These are phyloP conservation scores for Blera fallax DNA, from an alignment of 2,888 invertebrate genomes.

Conservation along the genomic window DNA sequence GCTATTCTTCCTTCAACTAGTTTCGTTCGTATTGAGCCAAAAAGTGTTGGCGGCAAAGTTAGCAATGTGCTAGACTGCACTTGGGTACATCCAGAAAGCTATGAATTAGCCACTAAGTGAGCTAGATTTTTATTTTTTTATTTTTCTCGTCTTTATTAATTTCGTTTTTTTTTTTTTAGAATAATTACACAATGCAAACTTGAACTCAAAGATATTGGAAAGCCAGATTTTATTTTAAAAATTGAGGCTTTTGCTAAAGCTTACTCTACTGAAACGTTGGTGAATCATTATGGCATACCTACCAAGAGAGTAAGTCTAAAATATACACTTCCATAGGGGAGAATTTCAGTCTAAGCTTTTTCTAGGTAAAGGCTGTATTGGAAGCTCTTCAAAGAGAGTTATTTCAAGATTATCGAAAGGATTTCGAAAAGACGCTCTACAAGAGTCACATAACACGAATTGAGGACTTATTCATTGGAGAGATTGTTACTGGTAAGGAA, in stretches of 20 bases:
- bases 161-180: not conserved
- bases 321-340: not conserved
- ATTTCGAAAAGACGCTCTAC: conserved; percentile 87
- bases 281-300: conserved; percentile 84
- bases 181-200: conserved; percentile 76
- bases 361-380: conserved; percentile 81
- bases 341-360: not conserved
- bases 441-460: conserved; percentile 87
- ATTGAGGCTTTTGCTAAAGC: conserved; percentile 77
- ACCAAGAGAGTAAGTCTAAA: conserved; percentile 84
- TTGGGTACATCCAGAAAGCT: conserved; percentile 96
- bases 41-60: conserved; percentile 78
- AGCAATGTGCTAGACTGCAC: conserved; percentile 87
- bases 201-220: conserved; percentile 80
- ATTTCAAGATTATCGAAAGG: conserved; percentile 88
- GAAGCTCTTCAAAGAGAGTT: conserved; percentile 85
- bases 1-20: conserved; percentile 63
- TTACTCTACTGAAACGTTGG: conserved; percentile 79
- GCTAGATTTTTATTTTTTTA: not conserved
- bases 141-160: not conserved
- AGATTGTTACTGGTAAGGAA: conserved; percentile 84
- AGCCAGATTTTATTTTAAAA: conserved; percentile 79
- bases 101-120: conserved; percentile 86
- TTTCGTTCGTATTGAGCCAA: conserved; percentile 81
- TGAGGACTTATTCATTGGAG: conserved; percentile 85